These are phyloP conservation scores for Ochlodes sylvanus DNA, from an alignment of 2,888 invertebrate genomes.

Conservation along the genomic window DNA sequence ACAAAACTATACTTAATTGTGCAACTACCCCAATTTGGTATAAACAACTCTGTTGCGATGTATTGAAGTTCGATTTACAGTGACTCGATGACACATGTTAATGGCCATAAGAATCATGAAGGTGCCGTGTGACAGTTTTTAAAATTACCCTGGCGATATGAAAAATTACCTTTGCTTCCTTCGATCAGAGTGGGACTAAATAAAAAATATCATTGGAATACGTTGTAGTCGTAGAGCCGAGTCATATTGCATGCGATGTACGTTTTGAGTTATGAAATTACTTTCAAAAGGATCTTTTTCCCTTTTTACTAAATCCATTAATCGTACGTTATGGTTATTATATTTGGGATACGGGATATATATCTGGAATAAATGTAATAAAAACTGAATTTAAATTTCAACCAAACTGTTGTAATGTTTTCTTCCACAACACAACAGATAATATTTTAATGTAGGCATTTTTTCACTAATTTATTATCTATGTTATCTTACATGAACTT, in stretches of 20 bases:
- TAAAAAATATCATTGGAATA: constrained; percentile 19
- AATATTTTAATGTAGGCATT: too few relatives aligned
- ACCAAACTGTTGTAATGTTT: too few relatives aligned
- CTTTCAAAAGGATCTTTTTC: neutral
- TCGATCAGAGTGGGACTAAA: constrained; percentile 20
- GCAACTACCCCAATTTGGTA: neutral
- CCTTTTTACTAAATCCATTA: too few relatives aligned
- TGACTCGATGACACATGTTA: constrained; percentile 43
- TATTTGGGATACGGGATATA: too few relatives aligned
- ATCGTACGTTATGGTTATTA: too few relatives aligned
- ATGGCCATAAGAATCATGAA: constrained; percentile 55
- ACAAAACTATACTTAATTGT: neutral
- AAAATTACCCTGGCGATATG: constrained; percentile 56
- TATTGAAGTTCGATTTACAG: constrained; percentile 36
- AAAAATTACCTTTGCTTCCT: constrained; percentile 54
- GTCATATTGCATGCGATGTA: neutral
- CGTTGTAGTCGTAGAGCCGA: neutral
- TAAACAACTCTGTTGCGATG: neutral
- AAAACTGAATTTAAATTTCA: too few relatives aligned
- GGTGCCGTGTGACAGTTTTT: constrained; percentile 60
- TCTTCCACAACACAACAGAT: too few relatives aligned
- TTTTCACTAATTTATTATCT: too few relatives aligned
- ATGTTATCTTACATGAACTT: too few relatives aligned
- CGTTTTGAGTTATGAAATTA: neutral
- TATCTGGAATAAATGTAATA: too few relatives aligned